Percentiles rank a stretch among this genome's conserved stretches.
These are phyloP conservation scores for Hippocampus guttulatus DNA, from an alignment of 2,113 vertebrate genomes.

Conservation along the genomic window DNA sequence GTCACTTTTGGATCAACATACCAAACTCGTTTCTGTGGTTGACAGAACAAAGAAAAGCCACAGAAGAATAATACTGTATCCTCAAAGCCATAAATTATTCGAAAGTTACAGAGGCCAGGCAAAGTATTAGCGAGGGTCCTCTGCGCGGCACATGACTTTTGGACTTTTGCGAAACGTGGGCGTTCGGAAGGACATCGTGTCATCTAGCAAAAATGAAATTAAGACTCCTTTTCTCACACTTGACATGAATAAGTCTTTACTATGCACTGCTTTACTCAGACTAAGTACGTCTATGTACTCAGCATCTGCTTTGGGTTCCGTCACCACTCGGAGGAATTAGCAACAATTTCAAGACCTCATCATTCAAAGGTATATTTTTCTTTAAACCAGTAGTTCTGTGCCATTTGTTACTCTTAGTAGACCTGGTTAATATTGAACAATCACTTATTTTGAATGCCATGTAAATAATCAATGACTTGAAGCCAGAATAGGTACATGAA, in stretches of 20 bases:
- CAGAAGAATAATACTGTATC: constrained; percentile 16
- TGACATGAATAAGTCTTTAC: neutral
- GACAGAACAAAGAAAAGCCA: neutral
- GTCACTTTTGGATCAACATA: neutral
- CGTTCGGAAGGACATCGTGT: constrained; percentile 37
- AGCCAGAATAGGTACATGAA: no score
- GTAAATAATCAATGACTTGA: no score
- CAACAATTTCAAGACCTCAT: no score
- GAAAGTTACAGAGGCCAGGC: constrained; percentile 13
- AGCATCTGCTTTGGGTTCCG: no score
- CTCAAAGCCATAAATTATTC: constrained; percentile 15
- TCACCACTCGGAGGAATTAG: no score
- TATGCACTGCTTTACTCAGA: neutral
- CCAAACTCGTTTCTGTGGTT: neutral
- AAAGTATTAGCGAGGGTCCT: constrained; percentile 8
- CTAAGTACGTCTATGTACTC: no score
- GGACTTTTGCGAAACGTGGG: constrained; percentile 17
- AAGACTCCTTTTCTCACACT: constrained; percentile 22
- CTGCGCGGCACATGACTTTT: neutral
- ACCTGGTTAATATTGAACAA: no score
- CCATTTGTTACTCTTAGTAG: no score
- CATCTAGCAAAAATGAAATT: constrained; percentile 31
- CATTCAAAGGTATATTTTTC: no score
- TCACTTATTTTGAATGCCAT: no score
- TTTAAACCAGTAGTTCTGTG: no score